Conservation (phyloP, 2,888 invertebrate species). For the Macaria liturata region DNA sequence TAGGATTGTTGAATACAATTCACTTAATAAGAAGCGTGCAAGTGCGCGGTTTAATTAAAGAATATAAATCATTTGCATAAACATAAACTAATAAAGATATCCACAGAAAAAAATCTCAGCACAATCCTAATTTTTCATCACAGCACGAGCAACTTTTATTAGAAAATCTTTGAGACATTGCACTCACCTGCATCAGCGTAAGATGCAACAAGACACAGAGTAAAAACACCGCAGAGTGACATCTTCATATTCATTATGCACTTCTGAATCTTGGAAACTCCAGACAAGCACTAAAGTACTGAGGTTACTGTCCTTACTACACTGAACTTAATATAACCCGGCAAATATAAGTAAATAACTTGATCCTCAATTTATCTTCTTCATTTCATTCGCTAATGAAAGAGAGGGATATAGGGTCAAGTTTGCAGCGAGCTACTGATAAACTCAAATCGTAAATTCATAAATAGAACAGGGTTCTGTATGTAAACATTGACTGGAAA, state of each 20-base stretch:
- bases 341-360: constrained; percentile 2
- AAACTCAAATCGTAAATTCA: not conserved
- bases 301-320: constrained; percentile 14
- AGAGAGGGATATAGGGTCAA: constrained; percentile 51
- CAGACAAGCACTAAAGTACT: constrained; percentile 10
- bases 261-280: not conserved
- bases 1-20: too few species aligned
- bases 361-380: constrained; percentile 23
- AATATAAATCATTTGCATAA: too few species aligned
- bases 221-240: constrained; percentile 11
- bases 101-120: too few species aligned
- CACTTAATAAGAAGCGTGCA: too few species aligned
- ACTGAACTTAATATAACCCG: not conserved
- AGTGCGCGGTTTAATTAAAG: too few species aligned
- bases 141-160: too few species aligned
- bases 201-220: constrained; percentile 8
- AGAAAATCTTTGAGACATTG: not conserved
- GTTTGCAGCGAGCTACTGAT: not conserved
- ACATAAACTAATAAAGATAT: too few species aligned
- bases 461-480: too few species aligned
- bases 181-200: constrained; percentile 17
- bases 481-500: too few species aligned
- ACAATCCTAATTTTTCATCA: too few species aligned
- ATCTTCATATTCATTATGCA: constrained; percentile 13
- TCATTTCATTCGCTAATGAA: constrained; percentile 28